Conservation (phyloP, 2,797 vertebrate species). For the Myotis daubentonii region DNA sequence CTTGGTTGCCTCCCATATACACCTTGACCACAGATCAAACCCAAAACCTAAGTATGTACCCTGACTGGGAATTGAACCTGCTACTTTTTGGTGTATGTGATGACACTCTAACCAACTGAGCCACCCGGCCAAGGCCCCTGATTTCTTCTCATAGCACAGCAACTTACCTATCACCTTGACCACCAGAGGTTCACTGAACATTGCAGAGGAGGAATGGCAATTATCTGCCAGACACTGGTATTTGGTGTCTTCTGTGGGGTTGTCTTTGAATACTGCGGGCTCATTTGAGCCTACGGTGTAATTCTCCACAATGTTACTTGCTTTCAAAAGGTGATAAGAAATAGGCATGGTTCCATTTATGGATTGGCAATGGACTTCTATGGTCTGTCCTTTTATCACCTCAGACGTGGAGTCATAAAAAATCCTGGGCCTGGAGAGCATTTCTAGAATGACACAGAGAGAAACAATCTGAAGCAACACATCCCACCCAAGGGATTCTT, state of each 20-base stretch:
- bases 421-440: slow-evolving; percentile 83
- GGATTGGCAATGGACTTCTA: slow-evolving; percentile 82
- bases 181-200: slow-evolving; percentile 78
- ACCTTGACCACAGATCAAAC: not conserved
- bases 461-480: not conserved
- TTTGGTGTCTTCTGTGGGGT: slow-evolving; percentile 61
- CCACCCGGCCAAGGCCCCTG: not conserved
- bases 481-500: not conserved
- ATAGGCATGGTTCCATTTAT: slow-evolving; percentile 82
- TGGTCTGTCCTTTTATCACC: slow-evolving; percentile 82
- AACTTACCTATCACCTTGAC: slow-evolving; percentile 86
- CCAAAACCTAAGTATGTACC: not conserved
- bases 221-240: slow-evolving; percentile 84
- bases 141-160: not conserved
- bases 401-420: slow-evolving; percentile 67
- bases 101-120: not conserved
- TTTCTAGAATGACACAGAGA: slow-evolving; percentile 80
- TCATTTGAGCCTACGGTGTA: slow-evolving; percentile 21
- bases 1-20: not conserved
- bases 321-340: slow-evolving; percentile 82
- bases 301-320: not conserved
- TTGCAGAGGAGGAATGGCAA: slow-evolving; percentile 76
- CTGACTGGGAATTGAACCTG: not conserved
- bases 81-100: not conserved
- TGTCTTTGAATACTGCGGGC: slow-evolving; percentile 79